Conservation (phyloP, 2,113 vertebrate species). For the Cyanoderma ruficeps region DNA sequence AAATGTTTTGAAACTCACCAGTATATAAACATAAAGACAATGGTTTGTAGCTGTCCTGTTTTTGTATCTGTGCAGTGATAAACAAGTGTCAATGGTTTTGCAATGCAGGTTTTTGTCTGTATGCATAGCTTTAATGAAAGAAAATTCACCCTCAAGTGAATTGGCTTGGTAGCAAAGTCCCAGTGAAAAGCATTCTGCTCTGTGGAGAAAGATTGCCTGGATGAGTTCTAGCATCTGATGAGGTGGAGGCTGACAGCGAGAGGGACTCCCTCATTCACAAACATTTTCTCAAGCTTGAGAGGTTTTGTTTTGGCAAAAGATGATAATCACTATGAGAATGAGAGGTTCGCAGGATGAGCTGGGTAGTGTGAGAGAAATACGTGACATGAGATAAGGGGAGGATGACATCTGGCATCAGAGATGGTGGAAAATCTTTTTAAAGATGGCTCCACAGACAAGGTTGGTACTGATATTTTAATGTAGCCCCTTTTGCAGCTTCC, state of each 20-base stretch:
- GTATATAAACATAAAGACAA: background rate
- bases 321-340: background rate
- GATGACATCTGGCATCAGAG: rapidly evolving
- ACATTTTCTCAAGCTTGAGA: background rate
- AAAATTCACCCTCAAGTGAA: background rate
- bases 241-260: background rate
- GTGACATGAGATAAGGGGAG: background rate
- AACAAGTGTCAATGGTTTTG: background rate
- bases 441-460: background rate
- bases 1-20: background rate
- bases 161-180: background rate
- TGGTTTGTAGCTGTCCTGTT: background rate
- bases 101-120: background rate
- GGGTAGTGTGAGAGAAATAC: background rate
- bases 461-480: background rate
- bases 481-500: background rate
- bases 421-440: background rate
- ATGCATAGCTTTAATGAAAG: background rate
- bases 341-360: background rate
- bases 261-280: background rate
- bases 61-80: background rate
- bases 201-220: background rate
- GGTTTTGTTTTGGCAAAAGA: background rate
- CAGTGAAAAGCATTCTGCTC: background rate
- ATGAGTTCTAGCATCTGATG: background rate